Evolutionary conservation across 2,113 vertebrate species (phyloP).

Genomic region (Ammodytes marinus): DNA sequence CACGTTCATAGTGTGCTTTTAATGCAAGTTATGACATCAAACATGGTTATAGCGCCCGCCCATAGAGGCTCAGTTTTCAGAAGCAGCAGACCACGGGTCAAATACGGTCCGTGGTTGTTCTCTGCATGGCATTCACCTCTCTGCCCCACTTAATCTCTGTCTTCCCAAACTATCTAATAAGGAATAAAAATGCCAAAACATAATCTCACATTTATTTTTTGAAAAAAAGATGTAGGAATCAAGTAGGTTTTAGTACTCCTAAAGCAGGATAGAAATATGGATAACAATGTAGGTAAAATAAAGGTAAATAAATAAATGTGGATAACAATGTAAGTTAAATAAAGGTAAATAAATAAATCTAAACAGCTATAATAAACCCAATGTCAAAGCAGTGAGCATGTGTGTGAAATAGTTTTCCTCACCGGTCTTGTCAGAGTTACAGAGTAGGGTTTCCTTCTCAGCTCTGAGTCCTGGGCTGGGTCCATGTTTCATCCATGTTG

Average conservation of each 20-base stretch:
- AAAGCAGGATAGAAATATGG: not conserved
- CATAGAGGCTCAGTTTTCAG: no score
- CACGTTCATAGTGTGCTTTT: not conserved
- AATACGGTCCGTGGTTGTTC: no score
- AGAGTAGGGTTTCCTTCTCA: constrained; percentile 97
- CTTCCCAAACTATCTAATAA: no score
- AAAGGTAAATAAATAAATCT: not conserved
- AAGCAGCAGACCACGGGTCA: no score
- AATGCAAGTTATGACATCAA: constrained; percentile 1
- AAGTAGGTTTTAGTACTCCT: not conserved
- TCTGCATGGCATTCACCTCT: no score
- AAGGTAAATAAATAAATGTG: not conserved
- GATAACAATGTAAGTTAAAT: not conserved
- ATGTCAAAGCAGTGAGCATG: not conserved
- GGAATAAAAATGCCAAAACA: no score
- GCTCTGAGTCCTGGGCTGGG: constrained; percentile 93
- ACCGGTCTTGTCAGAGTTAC: constrained; percentile 99
- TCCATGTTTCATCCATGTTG: constrained; percentile 98
- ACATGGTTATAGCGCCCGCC: not conserved
- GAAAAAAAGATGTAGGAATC: not conserved
- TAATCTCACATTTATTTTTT: not conserved
- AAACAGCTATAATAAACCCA: not conserved
- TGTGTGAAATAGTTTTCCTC: constrained; percentile 22
- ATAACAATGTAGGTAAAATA: not conserved
- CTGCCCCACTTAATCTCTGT: no score